Percentiles rank a stretch among this genome's conserved stretches.
Conservation (phyloP, 2,888 invertebrate genomes). For the Nemoura dubitans region DNA sequence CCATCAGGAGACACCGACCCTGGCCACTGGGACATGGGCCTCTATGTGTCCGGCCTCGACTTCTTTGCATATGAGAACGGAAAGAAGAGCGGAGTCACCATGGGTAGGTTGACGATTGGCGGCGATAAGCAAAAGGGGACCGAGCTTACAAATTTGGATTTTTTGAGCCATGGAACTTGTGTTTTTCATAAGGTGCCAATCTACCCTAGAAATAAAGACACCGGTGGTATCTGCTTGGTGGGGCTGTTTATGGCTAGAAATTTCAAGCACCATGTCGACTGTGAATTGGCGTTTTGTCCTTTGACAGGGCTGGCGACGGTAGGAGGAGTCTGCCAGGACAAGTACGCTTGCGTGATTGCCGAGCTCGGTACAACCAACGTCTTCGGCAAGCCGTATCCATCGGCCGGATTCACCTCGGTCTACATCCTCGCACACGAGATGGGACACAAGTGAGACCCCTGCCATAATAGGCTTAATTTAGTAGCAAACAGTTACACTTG, state of each 20-base stretch:
- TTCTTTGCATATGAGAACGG: constrained; percentile 78
- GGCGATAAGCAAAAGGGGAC: no score
- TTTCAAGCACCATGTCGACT: no score
- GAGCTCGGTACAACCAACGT: constrained; percentile 79
- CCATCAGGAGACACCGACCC: constrained; percentile 73
- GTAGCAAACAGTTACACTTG: no score
- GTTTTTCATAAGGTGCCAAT: no score
- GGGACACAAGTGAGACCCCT: constrained; percentile 75
- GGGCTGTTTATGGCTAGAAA: no score
- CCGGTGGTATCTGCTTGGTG: no score
- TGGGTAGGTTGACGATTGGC: constrained; percentile 64
- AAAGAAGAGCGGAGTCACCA: constrained; percentile 75
- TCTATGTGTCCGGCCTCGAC: constrained; percentile 80
- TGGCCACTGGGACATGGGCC: constrained; percentile 82
- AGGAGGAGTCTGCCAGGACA: constrained; percentile 76
- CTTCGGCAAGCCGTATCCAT: constrained; percentile 81
- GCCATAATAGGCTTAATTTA: no score
- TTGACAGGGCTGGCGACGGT: constrained; percentile 72
- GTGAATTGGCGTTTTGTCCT: no score
- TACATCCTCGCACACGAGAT: constrained; percentile 86
- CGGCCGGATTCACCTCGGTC: constrained; percentile 84
- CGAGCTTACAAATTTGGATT: no score
- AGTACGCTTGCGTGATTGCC: constrained; percentile 80
- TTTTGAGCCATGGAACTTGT: no score
- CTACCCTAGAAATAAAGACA: no score